phyloP scores from a whole-genome alignment of 2,113 vertebrate species.

The Hemibagrus wyckioides region DNA sequence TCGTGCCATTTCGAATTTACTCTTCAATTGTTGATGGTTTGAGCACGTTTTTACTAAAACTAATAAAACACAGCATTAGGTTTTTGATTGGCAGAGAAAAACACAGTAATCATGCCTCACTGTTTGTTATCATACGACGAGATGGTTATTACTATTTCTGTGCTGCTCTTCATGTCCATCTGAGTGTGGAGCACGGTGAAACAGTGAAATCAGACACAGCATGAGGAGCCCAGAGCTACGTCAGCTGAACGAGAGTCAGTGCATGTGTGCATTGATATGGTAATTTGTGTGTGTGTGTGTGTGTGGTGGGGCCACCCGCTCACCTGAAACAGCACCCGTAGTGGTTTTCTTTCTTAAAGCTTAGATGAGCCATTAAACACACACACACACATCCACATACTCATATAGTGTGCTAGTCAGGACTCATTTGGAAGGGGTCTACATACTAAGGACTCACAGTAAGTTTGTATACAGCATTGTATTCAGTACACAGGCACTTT shows the following conservation, averaged over 20 bases:
- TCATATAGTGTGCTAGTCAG: neutral
- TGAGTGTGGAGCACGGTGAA: neutral
- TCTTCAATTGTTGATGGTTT: neutral
- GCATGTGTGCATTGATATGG: conserved; percentile 43
- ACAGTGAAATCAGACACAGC: neutral
- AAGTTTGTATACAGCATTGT: neutral
- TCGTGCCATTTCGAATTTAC: neutral
- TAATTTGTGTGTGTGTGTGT: conserved; percentile 20
- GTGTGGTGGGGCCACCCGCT: conserved; percentile 36
- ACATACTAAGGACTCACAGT: no score
- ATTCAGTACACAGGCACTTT: no score
- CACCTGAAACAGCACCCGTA: conserved; percentile 45
- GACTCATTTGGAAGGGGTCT: neutral
- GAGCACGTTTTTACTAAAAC: neutral
- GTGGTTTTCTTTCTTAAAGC: conserved; percentile 41
- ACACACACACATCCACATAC: neutral
- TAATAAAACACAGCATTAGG: neutral
- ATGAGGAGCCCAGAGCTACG: conserved; percentile 23
- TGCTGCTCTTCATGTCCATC: neutral
- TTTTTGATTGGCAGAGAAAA: conserved; percentile 8
- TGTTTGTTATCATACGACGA: neutral
- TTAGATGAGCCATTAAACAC: neutral
- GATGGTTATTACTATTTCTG: neutral
- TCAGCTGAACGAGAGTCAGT: conserved; percentile 24
- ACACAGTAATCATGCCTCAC: neutral